Conservation (phyloP, 2,797 vertebrate species). For the Rhinatrema bivittatum region DNA sequence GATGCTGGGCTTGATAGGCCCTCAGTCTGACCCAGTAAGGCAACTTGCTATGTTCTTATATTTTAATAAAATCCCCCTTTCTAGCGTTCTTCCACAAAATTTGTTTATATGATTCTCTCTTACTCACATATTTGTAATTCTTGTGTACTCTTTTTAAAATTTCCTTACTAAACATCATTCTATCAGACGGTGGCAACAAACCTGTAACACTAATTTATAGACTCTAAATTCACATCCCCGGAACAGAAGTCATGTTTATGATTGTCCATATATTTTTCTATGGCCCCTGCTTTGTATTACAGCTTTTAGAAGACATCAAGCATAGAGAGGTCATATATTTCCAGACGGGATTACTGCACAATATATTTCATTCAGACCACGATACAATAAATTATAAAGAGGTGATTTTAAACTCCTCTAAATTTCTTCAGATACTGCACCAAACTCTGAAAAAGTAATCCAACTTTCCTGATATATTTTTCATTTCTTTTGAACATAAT, state of each 20-base stretch:
- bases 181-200: no score
- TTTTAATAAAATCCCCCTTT: no score
- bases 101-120: no score
- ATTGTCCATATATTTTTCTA: conserved; percentile 40
- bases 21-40: no score
- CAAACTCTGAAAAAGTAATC: conserved; percentile 27
- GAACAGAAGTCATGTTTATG: conserved; percentile 46
- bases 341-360: conserved; percentile 45
- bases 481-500: conserved; percentile 31
- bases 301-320: conserved; percentile 51
- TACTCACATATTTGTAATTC: conserved; percentile 16
- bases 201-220: conserved; percentile 56
- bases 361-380: conserved; percentile 42
- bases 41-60: no score
- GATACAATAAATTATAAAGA: conserved; percentile 39
- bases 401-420: conserved; percentile 28
- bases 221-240: conserved; percentile 28
- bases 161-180: conserved; percentile 39
- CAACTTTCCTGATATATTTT: conserved; percentile 40
- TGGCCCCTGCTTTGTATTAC: conserved; percentile 44
- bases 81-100: no score
- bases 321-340: conserved; percentile 45
- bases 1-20: no score
- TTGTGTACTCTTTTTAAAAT: conserved; percentile 2
- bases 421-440: conserved; percentile 35